Conservation (phyloP, 2,797 vertebrate species). For the Sparidentex hasta region DNA sequence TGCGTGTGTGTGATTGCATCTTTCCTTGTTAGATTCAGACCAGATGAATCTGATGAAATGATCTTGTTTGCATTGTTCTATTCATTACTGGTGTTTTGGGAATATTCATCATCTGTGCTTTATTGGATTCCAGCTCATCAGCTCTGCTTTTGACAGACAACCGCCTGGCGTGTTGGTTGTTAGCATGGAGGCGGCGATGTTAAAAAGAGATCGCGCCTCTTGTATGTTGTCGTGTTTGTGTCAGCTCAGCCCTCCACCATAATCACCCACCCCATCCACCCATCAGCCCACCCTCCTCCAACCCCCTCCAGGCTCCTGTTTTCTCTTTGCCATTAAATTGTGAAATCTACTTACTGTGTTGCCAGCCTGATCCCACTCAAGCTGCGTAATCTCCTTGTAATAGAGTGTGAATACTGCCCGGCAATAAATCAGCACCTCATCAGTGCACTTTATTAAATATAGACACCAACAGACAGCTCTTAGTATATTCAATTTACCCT, state of each 20-base stretch:
- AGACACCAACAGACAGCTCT: slow-evolving; percentile 90
- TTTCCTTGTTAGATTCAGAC: slow-evolving; percentile 40
- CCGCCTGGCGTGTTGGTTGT: slow-evolving; percentile 65
- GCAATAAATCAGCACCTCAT: slow-evolving; percentile 90
- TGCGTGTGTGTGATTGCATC: neutral
- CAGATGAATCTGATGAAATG: slow-evolving; percentile 62
- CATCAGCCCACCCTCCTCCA: slow-evolving; percentile 60
- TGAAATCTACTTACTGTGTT: slow-evolving; percentile 89
- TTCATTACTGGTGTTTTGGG: slow-evolving; percentile 72
- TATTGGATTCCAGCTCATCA: slow-evolving; percentile 78
- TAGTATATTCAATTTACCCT: slow-evolving; percentile 91
- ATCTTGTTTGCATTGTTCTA: slow-evolving; percentile 62
- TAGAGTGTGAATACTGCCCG: slow-evolving; percentile 89
- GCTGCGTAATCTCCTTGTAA: slow-evolving; percentile 89
- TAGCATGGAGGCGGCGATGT: slow-evolving; percentile 71
- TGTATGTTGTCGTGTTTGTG: slow-evolving; percentile 83
- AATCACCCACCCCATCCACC: slow-evolving; percentile 59
- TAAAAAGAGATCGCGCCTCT: slow-evolving; percentile 75
- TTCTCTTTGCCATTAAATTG: slow-evolving; percentile 89
- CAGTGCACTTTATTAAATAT: slow-evolving; percentile 90
- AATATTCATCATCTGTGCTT: slow-evolving; percentile 74
- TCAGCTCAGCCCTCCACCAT: slow-evolving; percentile 71
- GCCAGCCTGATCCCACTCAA: slow-evolving; percentile 86
- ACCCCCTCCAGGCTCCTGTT: slow-evolving; percentile 79
- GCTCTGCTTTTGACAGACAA: slow-evolving; percentile 73